Conservation (phyloP, 2,888 invertebrate species). For the Leucophora obtusa region DNA sequence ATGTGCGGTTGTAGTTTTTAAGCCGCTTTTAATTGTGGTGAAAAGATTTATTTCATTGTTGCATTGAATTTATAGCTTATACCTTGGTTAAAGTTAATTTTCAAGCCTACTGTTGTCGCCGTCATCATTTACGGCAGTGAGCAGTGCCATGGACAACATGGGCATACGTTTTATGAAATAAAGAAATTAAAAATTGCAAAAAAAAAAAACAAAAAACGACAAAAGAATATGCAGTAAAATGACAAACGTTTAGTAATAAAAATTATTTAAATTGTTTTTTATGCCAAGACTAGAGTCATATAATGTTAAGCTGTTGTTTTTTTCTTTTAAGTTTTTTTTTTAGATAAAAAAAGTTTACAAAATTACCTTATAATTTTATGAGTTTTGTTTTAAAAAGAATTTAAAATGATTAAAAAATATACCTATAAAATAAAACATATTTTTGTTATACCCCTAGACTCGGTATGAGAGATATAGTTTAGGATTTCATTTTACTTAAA, state of each 20-base stretch:
- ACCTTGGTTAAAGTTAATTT: constrained; percentile 34
- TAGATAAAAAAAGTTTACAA: constrained; percentile 20
- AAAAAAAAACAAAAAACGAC: constrained; percentile 16
- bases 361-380: constrained; percentile 57
- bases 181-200: constrained; percentile 55
- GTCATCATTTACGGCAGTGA: constrained; percentile 39
- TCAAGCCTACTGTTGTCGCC: constrained; percentile 49
- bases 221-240: constrained; percentile 42
- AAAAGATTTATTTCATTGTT: constrained; percentile 75
- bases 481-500: no score
- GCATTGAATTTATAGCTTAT: constrained; percentile 72
- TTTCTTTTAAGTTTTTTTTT: constrained; percentile 12
- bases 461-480: no score
- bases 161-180: constrained; percentile 40
- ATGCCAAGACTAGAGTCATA: constrained; percentile 43
- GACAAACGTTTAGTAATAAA: constrained; percentile 63
- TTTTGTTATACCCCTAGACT: no score
- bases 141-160: constrained; percentile 30
- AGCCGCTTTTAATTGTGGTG: constrained; percentile 70
- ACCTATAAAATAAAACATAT: constrained; percentile 34
- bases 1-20: constrained; percentile 39
- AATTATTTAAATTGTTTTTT: constrained; percentile 63
- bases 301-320: constrained; percentile 5
- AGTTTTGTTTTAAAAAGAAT: constrained; percentile 36
- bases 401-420: constrained; percentile 29